Percentiles rank a stretch among this genome's conserved stretches.
These are phyloP conservation scores for Trissoscelio sp. DNA, from an alignment of 2,888 invertebrate genomes.

Conservation along the genomic window DNA sequence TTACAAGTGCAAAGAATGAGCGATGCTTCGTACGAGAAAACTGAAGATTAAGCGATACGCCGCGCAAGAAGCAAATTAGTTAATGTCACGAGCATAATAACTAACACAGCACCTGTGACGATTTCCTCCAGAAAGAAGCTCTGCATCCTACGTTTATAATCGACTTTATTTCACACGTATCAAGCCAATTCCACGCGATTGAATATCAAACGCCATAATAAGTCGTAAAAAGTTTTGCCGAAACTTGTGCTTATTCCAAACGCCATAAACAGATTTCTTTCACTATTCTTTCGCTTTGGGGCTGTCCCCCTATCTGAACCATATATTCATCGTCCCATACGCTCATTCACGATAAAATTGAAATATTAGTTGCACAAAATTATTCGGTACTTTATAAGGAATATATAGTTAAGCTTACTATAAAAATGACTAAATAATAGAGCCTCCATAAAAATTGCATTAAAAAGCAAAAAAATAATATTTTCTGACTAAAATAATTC, in stretches of 20 bases:
- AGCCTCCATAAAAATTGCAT: too few relatives aligned
- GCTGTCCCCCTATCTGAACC: constrained; percentile 41
- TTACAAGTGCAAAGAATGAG: constrained; percentile 66
- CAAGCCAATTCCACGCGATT: constrained; percentile 38
- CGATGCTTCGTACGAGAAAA: constrained; percentile 63
- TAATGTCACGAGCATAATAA: constrained; percentile 70
- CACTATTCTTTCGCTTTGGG: constrained; percentile 36
- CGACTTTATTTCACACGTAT: constrained; percentile 45
- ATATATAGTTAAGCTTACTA: too few relatives aligned
- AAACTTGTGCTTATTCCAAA: constrained; percentile 53
- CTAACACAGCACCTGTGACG: constrained; percentile 57
- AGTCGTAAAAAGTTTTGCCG: constrained; percentile 49
- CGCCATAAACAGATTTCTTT: constrained; percentile 61
- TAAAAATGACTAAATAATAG: too few relatives aligned
- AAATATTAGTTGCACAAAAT: too few relatives aligned
- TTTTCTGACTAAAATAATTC: too few relatives aligned
- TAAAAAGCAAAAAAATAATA: too few relatives aligned
- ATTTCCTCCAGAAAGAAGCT: constrained; percentile 37
- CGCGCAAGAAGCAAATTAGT: constrained; percentile 69
- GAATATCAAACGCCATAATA: constrained; percentile 37
- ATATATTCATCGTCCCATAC: constrained; percentile 56
- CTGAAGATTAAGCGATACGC: constrained; percentile 68
- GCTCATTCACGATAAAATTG: constrained; percentile 33
- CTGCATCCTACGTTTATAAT: constrained; percentile 18
- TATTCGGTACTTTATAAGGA: too few relatives aligned